Conservation (phyloP, 2,113 vertebrate species). For the Probosciger aterrimus region DNA sequence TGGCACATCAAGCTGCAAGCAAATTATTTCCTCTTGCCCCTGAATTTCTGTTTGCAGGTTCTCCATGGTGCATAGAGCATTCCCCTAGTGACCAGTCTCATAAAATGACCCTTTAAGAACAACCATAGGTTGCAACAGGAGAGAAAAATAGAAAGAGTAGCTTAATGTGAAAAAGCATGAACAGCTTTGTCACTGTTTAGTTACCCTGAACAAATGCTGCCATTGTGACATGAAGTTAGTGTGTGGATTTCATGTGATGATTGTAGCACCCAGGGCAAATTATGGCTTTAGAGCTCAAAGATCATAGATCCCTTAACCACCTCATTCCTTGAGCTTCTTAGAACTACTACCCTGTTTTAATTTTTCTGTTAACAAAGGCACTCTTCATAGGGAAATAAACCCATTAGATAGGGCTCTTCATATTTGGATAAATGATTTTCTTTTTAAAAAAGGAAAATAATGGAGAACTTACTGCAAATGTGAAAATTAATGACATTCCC, state of each 20-base stretch:
- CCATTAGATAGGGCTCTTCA: neutral
- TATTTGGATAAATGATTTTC: neutral
- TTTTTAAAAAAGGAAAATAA: neutral
- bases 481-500: constrained; percentile 13
- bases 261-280: neutral
- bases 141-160: neutral
- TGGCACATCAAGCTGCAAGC: neutral
- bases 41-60: neutral
- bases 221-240: neutral
- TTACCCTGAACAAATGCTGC: neutral
- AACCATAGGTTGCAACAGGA: neutral
- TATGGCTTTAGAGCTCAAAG: neutral
- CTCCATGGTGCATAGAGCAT: neutral
- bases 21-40: neutral
- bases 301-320: neutral
- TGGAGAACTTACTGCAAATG: neutral
- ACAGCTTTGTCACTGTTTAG: neutral
- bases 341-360: neutral
- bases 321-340: neutral
- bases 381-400: neutral
- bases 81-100: neutral
- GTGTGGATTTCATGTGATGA: neutral
- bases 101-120: neutral
- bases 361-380: neutral
- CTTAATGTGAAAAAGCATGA: neutral